Conservation (phyloP, 2,113 vertebrate species). For the Prinia subflava region DNA sequence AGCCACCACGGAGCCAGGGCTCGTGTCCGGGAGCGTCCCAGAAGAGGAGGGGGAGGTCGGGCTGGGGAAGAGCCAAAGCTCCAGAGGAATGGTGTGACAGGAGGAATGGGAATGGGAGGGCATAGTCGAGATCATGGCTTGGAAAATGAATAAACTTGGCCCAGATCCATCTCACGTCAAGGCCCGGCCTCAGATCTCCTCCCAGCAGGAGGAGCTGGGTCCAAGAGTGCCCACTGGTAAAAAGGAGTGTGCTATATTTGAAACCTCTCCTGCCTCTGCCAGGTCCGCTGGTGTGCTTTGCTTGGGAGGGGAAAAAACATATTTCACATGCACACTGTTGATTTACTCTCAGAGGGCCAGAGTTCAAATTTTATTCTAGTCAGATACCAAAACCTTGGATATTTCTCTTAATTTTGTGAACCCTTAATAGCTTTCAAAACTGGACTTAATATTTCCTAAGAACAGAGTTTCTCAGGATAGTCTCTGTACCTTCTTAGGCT, state of each 20-base stretch:
- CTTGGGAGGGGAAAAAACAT: not conserved
- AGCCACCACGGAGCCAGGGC: not conserved
- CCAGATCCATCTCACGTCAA: not conserved
- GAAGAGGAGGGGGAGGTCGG: not conserved
- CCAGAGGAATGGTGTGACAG: not conserved
- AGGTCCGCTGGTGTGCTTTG: not conserved
- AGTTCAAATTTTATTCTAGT: slow-evolving; percentile 9
- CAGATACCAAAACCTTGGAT: not conserved
- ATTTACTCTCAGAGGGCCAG: not conserved
- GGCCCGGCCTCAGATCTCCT: not conserved
- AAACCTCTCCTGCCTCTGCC: not conserved
- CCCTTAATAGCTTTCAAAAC: not conserved
- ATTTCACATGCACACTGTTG: not conserved
- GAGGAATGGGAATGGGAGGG: not conserved
- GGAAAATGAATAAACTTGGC: not conserved
- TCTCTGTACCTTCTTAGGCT: slow-evolving; percentile 13
- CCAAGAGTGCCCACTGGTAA: not conserved
- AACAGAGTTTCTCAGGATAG: slow-evolving; percentile 13
- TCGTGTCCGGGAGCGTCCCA: not conserved
- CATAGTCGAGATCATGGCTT: not conserved
- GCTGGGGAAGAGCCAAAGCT: not conserved
- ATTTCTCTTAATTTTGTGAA: not conserved
- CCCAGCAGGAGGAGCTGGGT: not conserved
- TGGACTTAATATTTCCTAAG: not conserved
- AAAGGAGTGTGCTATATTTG: not conserved